Base-by-base conservation (phyloP, 2,888 invertebrate genomes). In the Protonemura montana region DNA sequence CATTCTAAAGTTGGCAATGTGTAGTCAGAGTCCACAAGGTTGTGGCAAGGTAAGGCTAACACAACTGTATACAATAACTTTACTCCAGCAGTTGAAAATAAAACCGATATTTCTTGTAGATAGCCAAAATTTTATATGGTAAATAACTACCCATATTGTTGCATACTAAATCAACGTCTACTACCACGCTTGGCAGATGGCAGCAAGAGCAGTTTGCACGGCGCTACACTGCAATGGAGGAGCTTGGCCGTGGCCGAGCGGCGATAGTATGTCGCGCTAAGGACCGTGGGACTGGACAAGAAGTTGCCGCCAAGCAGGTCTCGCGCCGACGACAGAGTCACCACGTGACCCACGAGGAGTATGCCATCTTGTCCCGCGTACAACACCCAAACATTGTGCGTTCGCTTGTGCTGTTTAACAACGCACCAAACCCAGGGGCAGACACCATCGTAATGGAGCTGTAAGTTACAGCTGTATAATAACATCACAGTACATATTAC, bases 361-460 rank as follows among this genome's bases (percentile, higher is more conserved):
- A 95, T 91, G 94, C 93, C 85, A 90, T 96, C 26, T 90, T 96
- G 87, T 94, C 94, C 21, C 93, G 94, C 76, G 93, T 95, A 87
- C 95, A 95, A 89, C 96, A 96, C 91, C 92, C 93, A 21, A 94
- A 95, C 88, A 94, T 96, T 87, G 94, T 95, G 86, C 93, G 94
- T 87, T 95, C 95, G n/a, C 93, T 95, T 90, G 96, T 96, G 59
- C 91, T 96, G 86, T 97, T 96, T 91, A 95, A 95, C 88, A 95
- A 96, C 89, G 94, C 95, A 76, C 95, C 95, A 2, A 92, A 94
- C 87, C 94, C 94, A 13, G 95, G 94, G 26, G 93, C 94, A 25
- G 95, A 95, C 91, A 95, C 96, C 85, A 94, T 97, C 86, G 95
- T 96, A 87, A 93, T 96, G 89, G 95, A 96, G 92, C 91, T 95